Evolutionary conservation across 2,113 vertebrate species (phyloP), one percentile per base, ranked within the genome.

Genomic region (Microtus oregoni): DNA sequence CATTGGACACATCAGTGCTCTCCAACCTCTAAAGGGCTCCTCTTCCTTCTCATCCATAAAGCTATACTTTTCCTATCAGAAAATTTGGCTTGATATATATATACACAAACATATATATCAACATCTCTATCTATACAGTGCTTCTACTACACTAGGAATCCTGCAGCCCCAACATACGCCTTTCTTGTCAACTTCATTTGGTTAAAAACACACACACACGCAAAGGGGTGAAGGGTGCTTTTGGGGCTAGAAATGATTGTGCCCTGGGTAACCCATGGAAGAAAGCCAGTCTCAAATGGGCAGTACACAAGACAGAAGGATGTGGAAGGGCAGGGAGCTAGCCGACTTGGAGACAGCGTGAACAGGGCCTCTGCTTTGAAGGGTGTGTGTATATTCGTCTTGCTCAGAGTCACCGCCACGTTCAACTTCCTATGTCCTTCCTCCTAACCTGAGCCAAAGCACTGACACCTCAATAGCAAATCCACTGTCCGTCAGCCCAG

Each of bases 21-120:
- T 97, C 94, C 61, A 87, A 90, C 95, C 98, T 98, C 96, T 13
- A 0, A 94, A 96, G 97, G 96, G 97, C 94, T 95, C 96, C 91
- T 96, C 92, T 76, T 96, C 94, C 93, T 96, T 97, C 97, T 97
- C 97, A 77, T 97, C 97, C 91, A 79, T 98, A 99, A 99, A 98
- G 98, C 98, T 99, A 98, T 98, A 97, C 98, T 98, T 98, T 97
- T 97, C 97, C 98, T 98, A 98, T 98, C 98, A 95, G 96, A 96
- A 98, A 97, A 55, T 98, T 98, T 86, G 98, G 97, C 97, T 98
- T 98, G 98, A 98, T 98, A 98, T 98, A 98, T 96, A 98, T 91
- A 95, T 83, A 96, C 91, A 97, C 96, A 91, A 50, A 95, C 97
- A 97, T 95, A 96, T 94, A 97, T 97, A 97, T 96, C 97, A 96